phyloP scores from a whole-genome alignment of 2,797 vertebrate genomes.

The Hafferia zeledoni region DNA sequence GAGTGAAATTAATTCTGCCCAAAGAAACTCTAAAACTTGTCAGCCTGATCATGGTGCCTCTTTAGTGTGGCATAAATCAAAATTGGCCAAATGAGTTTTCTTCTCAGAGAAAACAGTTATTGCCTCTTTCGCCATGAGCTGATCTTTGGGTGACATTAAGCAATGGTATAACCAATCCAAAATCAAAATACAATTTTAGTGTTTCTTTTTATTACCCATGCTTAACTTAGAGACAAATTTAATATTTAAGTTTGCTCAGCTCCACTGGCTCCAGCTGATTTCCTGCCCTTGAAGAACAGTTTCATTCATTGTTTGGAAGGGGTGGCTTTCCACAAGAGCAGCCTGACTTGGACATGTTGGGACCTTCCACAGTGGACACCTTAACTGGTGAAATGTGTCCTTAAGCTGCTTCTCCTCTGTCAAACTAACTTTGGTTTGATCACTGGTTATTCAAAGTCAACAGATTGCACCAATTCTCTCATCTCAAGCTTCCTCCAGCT shows the following conservation, averaged over 20 bases:
- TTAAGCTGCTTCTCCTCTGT: neutral
- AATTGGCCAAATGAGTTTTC: neutral
- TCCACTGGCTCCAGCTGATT: neutral
- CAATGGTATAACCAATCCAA: neutral
- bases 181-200: conserved; percentile 8
- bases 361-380: neutral
- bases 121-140: neutral
- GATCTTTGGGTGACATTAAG: neutral
- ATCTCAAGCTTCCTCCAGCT: neutral
- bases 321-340: neutral
- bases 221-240: neutral
- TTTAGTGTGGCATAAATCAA: conserved; percentile 19
- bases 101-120: neutral
- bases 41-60: neutral
- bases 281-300: neutral
- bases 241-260: neutral
- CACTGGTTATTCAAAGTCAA: neutral
- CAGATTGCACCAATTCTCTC: neutral
- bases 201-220: conserved; percentile 7
- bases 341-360: neutral
- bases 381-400: neutral
- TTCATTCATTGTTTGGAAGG: neutral
- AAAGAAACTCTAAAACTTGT: conserved; percentile 2
- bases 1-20: neutral
- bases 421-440: neutral